Evolutionary conservation across 1,140 invertebrate species (phyloP), one percentile per base, ranked within the genome.

Genomic region (Pogonomyrmex californicus): DNA sequence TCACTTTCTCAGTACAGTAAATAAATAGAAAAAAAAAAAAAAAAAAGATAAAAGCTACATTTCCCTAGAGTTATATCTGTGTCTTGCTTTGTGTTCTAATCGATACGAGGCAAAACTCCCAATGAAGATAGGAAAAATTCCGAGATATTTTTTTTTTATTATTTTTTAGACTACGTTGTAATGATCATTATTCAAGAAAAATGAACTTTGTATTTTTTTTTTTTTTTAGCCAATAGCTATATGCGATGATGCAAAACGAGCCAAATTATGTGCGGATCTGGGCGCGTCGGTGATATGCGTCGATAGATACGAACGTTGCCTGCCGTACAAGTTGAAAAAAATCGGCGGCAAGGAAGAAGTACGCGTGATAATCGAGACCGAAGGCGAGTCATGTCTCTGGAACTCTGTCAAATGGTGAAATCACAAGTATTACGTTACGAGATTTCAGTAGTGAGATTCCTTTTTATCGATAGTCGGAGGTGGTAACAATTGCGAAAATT

Each of bases 321-420:
- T 87, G 12, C 71, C 71, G 14, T 38, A 62, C 2, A 51, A 78
- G 41, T 63, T 87, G 30, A 68, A 47, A 51, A 6, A 56, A 63
- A 62, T 87, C 6, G 56, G 30, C 23, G 82, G 73, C 1, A 65
- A 54, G 7, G 14, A 47, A 71, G 17, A 78, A 63, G 82, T 86
- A 9, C 86, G 86, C 3, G 38, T 86, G 4, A 36, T 86, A 10
- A 66, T 87, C 56, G 86, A 87, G 36, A 86, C 86, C 36, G 63
- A 86, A n/a, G 71, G 56, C 66, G 86, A 56, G 1, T 10, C 38
- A 3, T 41, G n/a, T 7, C 63, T 87, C 17, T 30, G 36, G n/a
- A 36, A 47, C 0, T 17, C 65, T n/a, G 23, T 44, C 9, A 58
- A 87, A 85, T 68, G 70, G 86, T 87, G 54, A 58, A 68, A 76